Percentiles rank a stretch among this genome's conserved stretches.
Conservation (phyloP, 2,888 invertebrate genomes). For the Cheilosia grossa region DNA sequence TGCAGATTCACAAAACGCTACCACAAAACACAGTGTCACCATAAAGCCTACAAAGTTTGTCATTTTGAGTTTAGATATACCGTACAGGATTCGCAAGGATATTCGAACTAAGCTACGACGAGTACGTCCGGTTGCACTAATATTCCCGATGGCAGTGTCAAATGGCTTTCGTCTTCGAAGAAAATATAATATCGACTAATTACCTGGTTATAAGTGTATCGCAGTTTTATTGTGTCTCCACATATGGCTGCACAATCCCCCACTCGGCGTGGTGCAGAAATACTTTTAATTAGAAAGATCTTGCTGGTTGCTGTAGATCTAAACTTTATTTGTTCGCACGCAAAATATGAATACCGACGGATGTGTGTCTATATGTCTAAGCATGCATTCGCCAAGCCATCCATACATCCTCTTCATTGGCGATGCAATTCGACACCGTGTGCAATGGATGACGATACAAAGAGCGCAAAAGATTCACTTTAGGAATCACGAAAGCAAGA, state of each 20-base stretch:
- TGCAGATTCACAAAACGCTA: not conserved
- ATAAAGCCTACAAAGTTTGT: conserved; percentile 3
- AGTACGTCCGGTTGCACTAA: conserved; percentile 29
- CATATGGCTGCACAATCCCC: conserved; percentile 70
- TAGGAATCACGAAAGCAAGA: conserved; percentile 76
- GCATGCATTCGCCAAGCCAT: conserved; percentile 45
- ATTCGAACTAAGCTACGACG: conserved; percentile 3
- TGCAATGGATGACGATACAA: conserved; percentile 40
- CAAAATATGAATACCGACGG: conserved; percentile 55
- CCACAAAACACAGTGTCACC: conserved; percentile 19
- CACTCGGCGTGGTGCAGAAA: conserved; percentile 24
- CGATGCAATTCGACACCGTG: conserved; percentile 65
- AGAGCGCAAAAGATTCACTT: conserved; percentile 71
- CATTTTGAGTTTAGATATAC: conserved; percentile 26
- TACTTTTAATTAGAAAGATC: conserved; percentile 31
- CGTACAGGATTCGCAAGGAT: conserved; percentile 29
- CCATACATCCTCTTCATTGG: conserved; percentile 58
- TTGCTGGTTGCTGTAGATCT: conserved; percentile 9
- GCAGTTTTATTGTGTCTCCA: conserved; percentile 82
- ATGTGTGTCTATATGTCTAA: conserved; percentile 38
- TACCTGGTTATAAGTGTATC: conserved; percentile 80
- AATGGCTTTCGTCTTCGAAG: conserved; percentile 61
- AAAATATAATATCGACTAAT: conserved; percentile 81
- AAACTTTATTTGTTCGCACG: conserved; percentile 49
- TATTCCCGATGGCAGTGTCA: conserved; percentile 38